Conservation (phyloP, 2,113 vertebrate genomes). For the Crotophaga sulcirostris region DNA sequence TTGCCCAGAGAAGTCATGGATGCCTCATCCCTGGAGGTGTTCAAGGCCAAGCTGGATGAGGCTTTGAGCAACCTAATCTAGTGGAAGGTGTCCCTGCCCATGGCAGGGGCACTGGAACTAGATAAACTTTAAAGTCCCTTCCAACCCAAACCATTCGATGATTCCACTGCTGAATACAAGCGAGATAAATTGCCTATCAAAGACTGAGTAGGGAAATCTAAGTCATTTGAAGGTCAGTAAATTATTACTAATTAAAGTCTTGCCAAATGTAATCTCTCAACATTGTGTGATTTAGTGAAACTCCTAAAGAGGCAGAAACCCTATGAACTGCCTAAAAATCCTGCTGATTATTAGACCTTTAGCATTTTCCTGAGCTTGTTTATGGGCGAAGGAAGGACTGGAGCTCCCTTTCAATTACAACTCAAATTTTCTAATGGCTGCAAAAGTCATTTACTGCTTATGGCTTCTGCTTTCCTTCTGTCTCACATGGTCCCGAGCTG, state of each 20-base stretch:
- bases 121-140: too few relatives aligned
- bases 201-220: background rate
- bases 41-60: too few relatives aligned
- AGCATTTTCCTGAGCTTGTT: background rate
- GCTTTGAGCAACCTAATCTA: too few relatives aligned
- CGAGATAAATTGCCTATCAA: background rate
- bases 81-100: too few relatives aligned
- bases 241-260: background rate
- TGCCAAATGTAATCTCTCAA: background rate
- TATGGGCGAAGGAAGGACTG: background rate
- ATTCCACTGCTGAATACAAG: background rate
- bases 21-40: too few relatives aligned
- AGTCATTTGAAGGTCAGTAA: background rate
- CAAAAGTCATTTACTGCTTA: background rate
- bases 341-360: background rate
- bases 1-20: too few relatives aligned
- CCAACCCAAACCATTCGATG: too few relatives aligned
- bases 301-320: background rate
- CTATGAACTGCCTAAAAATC: background rate
- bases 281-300: background rate
- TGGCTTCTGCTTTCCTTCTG: background rate
- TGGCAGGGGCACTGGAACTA: too few relatives aligned
- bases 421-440: background rate
- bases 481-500: background rate
- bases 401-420: background rate